Conservation (phyloP, 1,140 invertebrate species). For the Hycleus cichorii region DNA sequence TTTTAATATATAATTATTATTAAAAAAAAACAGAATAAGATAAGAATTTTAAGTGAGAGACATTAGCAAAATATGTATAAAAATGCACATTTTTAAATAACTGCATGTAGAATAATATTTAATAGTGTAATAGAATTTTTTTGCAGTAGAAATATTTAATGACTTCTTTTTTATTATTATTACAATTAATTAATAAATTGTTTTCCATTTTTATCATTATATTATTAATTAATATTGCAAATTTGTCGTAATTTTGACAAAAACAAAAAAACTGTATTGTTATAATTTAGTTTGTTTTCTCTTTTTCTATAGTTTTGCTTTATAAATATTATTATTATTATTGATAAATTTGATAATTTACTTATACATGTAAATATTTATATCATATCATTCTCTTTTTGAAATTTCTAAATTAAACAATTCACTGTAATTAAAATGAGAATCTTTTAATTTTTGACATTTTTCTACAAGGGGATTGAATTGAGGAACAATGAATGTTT, state of each 20-base stretch:
- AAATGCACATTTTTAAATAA: slow-evolving; percentile 41
- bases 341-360: slow-evolving; percentile 28
- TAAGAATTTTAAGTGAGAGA: slow-evolving; percentile 31
- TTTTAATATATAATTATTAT: neutral
- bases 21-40: slow-evolving; percentile 5
- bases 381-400: slow-evolving; percentile 45
- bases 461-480: no score
- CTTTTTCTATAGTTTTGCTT: slow-evolving; percentile 28
- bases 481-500: no score
- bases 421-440: slow-evolving; percentile 42
- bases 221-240: slow-evolving; percentile 15
- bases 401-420: slow-evolving; percentile 46
- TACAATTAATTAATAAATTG: neutral
- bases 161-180: slow-evolving; percentile 17
- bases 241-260: slow-evolving; percentile 11
- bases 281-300: slow-evolving; percentile 25
- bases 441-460: no score
- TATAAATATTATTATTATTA: slow-evolving; percentile 32
- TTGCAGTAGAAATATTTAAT: slow-evolving; percentile 26
- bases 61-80: slow-evolving; percentile 38
- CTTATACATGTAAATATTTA: slow-evolving; percentile 44
- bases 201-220: slow-evolving; percentile 8
- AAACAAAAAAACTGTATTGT: neutral
- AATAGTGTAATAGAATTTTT: slow-evolving; percentile 23
- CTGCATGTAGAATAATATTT: slow-evolving; percentile 32